Base-by-base conservation (phyloP, 2,888 invertebrate genomes). In the Drosophila austrosaltans region DNA sequence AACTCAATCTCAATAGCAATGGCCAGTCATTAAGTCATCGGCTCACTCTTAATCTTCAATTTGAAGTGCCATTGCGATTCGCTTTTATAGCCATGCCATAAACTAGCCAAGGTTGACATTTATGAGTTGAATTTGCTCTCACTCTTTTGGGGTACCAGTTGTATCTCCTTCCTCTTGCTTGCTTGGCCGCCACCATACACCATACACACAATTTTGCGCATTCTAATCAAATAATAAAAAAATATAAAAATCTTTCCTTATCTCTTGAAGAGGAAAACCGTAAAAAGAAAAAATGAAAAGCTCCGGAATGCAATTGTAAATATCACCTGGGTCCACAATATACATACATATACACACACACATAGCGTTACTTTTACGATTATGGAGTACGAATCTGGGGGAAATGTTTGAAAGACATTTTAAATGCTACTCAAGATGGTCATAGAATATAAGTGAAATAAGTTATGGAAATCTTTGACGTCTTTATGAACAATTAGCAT, bases 1-100 rank as follows among this genome's bases (percentile, higher is more conserved):
- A 44, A 42, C 7, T 8, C 10, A 36, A 36, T 8, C 16, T 60
- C 44, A 30, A 48, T 36, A 36, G 8, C 22, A 48, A 48, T 58
- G 39, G 39, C 40, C 69, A 75, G 72, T 69, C 72, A 76, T 72
- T 72, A 72, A 72, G 70, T 72, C 76, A 72, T 72, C 71, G 63
- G 20, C 32, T 61, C 54, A 70, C 58, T 70, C 44, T 48, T 72
- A 70, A 72, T 69, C 72, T 69, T 16, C 53, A 61, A 20, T 28
- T 44, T 39, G 54, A 61, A 22, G 40, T 16, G 25, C 40, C 54
- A 42, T 57, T 48, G 61, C 69, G 60, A 69, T 20, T 69, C 58
- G 76, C 58, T 75, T 72, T 62, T 75, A 72, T 75, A 70, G 70
- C 16, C 42, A 32, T 20, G 30, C 76, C 76, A 75, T 72, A 62